Evolutionary conservation across 1,140 invertebrate species (phyloP), one percentile per base, ranked within the genome.

Genomic region (Asbolus verrucosus): DNA sequence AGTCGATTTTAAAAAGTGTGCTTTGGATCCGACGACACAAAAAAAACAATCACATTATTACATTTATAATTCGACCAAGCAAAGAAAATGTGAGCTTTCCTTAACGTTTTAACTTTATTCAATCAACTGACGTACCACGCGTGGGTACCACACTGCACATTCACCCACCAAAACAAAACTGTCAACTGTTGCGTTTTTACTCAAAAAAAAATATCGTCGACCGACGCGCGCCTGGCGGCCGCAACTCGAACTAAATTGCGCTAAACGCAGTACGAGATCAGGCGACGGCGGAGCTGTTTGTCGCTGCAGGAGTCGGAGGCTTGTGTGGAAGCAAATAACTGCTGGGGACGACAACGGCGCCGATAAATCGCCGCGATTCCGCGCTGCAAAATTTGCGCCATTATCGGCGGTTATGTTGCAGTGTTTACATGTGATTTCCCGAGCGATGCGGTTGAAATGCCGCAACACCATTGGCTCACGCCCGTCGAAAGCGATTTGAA

Each of bases 151-250:
- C 11, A 27, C 5, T 14, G 65, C 68, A 39, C 61, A 66, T 54
- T 65, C 69, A 70, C 33, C 21, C 38, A 60, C 61, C 46, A 30
- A 21, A 54, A 24, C 27, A 70, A 65, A 54, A 60, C 69, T 70
- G 69, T 65, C 69, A 70, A 70, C 69, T 70, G 69, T 70, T 70
- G 69, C 69, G 33, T 66, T 70, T 61, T 50, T 19, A 16, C 46
- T 13, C 46, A 13, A n/a, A 16, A 13, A 31, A 16, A 30, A 67
- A 11, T 27, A 36, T 13, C 5, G 30, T 1, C 19, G 46, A 66
- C 30, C 9, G 15, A 6, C 3, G 24, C 21, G 39, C 31, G 14
- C n/a, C 18, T 27, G 43, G 19, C 24, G 43, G 43, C 50, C 8
- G 14, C 18, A 8, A n/a, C 1, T 6, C 11, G 8, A 67, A 67